phyloP scores from a whole-genome alignment of 2,888 invertebrate genomes.

The Atherix ibis region DNA sequence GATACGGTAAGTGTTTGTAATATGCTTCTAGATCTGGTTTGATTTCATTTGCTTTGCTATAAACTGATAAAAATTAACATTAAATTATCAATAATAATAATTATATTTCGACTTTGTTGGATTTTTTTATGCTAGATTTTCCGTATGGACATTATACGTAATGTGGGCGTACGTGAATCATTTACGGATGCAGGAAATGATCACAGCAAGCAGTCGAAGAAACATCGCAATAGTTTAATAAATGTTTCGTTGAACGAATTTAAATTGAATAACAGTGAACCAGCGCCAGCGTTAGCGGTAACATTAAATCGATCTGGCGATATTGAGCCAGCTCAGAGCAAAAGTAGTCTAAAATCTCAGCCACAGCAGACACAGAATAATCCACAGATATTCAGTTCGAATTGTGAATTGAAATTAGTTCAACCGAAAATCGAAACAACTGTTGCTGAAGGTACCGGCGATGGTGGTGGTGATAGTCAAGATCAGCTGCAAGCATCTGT shows the following conservation, averaged over 20 bases:
- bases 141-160: slow-evolving; percentile 68
- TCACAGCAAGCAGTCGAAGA: slow-evolving; percentile 9
- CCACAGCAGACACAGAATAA: background rate
- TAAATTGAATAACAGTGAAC: slow-evolving; percentile 7
- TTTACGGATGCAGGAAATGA: slow-evolving; percentile 16
- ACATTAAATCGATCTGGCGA: too few relatives aligned
- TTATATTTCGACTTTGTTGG: too few relatives aligned
- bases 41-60: background rate
- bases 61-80: background rate
- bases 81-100: too few relatives aligned
- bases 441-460: background rate
- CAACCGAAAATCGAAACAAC: slow-evolving; percentile 2
- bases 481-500: background rate
- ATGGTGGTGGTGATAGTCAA: background rate
- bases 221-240: slow-evolving; percentile 27
- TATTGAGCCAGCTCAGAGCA: background rate
- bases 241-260: slow-evolving; percentile 24
- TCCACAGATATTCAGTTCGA: slow-evolving; percentile 2
- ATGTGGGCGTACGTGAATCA: slow-evolving; percentile 47
- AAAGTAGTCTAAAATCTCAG: background rate
- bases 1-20: slow-evolving; percentile 45
- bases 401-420: slow-evolving; percentile 3
- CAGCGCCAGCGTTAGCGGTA: slow-evolving; percentile 5
- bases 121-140: slow-evolving; percentile 39
- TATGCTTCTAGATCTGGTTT: background rate